phyloP scores from a whole-genome alignment of 92 coral and sea anemone species.

The Palythoa caribaeorum region DNA sequence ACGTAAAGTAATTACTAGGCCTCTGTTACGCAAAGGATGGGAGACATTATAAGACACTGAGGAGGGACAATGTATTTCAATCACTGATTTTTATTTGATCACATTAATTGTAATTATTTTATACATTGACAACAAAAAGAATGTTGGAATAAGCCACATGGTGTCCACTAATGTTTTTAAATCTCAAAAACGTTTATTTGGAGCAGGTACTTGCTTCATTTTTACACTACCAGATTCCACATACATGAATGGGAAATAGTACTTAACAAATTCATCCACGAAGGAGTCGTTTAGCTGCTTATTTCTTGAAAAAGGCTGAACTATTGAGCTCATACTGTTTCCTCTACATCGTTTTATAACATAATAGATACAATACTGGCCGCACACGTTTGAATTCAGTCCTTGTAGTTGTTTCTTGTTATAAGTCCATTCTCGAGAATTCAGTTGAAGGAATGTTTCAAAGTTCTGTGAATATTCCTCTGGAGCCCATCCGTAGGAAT shows the following conservation, averaged over 20 bases:
- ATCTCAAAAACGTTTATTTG: slow-evolving; percentile 14
- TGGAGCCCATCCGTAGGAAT: slow-evolving; percentile 60
- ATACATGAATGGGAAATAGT: slow-evolving; percentile 20
- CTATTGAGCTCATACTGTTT: slow-evolving; percentile 57
- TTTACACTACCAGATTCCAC: background rate
- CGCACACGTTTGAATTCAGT: slow-evolving; percentile 55
- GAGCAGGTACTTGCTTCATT: background rate
- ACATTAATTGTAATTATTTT: background rate
- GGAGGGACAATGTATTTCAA: background rate
- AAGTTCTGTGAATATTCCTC: slow-evolving; percentile 38
- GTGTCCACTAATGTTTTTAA: background rate
- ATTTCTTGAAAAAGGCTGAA: slow-evolving; percentile 43
- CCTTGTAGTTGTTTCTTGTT: slow-evolving; percentile 48
- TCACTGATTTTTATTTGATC: background rate
- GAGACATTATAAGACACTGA: background rate
- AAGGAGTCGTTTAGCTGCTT: slow-evolving; percentile 52
- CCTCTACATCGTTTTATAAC: slow-evolving; percentile 56
- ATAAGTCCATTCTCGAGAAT: slow-evolving; percentile 35
- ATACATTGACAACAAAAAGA: background rate
- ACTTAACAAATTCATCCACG: slow-evolving; percentile 54
- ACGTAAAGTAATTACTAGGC: background rate
- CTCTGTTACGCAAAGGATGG: background rate
- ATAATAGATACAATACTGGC: slow-evolving; percentile 63
- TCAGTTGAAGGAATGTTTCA: slow-evolving; percentile 32
- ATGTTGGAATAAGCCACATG: background rate